phyloP scores from a whole-genome alignment of 2,888 invertebrate genomes.

The Drosophila borealis region DNA sequence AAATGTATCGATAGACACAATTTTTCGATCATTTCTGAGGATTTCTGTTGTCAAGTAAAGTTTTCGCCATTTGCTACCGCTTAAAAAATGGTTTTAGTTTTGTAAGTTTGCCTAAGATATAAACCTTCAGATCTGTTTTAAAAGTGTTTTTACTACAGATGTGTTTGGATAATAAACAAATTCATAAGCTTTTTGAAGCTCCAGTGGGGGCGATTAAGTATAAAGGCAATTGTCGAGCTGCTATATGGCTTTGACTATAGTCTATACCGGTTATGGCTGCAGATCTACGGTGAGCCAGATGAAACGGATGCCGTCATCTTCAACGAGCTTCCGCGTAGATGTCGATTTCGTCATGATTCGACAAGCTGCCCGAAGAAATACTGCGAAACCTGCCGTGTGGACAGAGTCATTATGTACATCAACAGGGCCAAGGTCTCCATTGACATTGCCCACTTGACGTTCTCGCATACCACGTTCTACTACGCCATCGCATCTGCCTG shows the following conservation, averaged over 20 bases:
- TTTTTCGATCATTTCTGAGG: background rate
- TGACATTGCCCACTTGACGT: constrained; percentile 5
- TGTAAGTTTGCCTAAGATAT: background rate
- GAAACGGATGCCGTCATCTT: background rate
- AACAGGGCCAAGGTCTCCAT: constrained; percentile 8
- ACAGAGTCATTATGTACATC: background rate
- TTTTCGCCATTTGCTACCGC: background rate
- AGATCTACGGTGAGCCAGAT: constrained; percentile 4
- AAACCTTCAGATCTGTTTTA: too few species aligned
- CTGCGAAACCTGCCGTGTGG: background rate
- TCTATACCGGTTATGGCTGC: constrained; percentile 5
- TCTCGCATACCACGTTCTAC: background rate
- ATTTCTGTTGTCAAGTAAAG: background rate
- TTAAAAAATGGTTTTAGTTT: background rate
- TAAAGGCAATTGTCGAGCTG: background rate
- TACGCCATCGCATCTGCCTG: background rate
- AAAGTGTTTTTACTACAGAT: background rate
- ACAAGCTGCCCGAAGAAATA: background rate
- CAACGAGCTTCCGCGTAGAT: background rate
- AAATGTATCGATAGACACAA: background rate
- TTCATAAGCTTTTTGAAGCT: background rate
- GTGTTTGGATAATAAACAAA: background rate
- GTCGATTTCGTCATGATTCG: fast-evolving
- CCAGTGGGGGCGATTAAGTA: background rate
- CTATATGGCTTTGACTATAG: background rate